A percentile compares a stretch with the other conserved stretches of the same genome.
These are phyloP conservation scores for Zaprionus nigranus DNA, from an alignment of 1,140 invertebrate species.

Conservation along the genomic window DNA sequence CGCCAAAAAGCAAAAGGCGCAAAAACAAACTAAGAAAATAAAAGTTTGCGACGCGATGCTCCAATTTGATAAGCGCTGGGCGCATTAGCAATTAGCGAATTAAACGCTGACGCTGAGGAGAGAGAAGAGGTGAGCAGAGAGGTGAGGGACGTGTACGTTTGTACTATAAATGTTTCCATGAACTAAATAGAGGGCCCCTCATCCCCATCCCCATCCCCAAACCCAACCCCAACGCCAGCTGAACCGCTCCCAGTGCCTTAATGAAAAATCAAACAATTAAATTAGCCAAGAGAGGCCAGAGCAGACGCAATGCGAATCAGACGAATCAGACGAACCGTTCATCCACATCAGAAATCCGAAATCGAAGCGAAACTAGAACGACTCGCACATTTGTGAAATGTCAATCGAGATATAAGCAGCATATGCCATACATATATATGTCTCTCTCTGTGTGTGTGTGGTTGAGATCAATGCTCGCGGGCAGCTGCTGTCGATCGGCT, in stretches of 20 bases:
- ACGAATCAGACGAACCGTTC: constrained; percentile 40
- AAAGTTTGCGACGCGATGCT: constrained; percentile 67
- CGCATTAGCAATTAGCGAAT: constrained; percentile 81
- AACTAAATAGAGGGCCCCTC: constrained; percentile 70
- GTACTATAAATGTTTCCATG: constrained; percentile 80
- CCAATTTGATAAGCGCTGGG: constrained; percentile 77
- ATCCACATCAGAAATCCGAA: constrained; percentile 45
- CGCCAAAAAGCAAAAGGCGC: constrained; percentile 38
- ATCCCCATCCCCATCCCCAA: constrained; percentile 10
- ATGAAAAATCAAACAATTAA: constrained; percentile 81
- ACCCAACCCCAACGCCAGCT: not conserved
- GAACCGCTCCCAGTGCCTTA: constrained; percentile 50
- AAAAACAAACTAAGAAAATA: constrained; percentile 42
- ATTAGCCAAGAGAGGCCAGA: constrained; percentile 75
- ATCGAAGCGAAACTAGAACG: constrained; percentile 70
- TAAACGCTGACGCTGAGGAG: constrained; percentile 55
- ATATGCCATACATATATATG: constrained; percentile 9
- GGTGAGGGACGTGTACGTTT: constrained; percentile 16
- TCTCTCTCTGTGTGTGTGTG: not conserved
- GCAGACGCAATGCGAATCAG: constrained; percentile 58
- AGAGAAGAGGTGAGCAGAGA: not conserved
- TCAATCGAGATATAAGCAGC: constrained; percentile 53
- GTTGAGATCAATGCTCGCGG: constrained; percentile 71
- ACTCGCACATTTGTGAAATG: constrained; percentile 76
- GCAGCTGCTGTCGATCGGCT: constrained; percentile 64